phyloP scores from a whole-genome alignment of 2,113 vertebrate genomes.

The Salvator merianae region DNA sequence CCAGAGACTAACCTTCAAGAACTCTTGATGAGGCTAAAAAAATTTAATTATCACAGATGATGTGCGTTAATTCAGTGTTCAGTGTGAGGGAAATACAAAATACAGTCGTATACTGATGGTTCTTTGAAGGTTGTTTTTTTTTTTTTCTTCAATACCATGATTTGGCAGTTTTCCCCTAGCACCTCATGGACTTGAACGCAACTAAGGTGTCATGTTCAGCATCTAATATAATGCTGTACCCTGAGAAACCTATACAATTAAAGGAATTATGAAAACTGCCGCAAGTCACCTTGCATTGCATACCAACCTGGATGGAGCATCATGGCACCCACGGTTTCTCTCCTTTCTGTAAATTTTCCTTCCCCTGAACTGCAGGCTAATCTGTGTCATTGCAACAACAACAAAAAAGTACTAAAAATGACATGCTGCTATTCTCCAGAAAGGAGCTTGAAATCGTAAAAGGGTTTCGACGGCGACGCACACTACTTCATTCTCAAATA shows the following conservation, averaged over 20 bases:
- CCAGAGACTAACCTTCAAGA: constrained; percentile 35
- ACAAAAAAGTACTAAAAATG: neutral
- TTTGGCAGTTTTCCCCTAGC: constrained; percentile 71
- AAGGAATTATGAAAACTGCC: constrained; percentile 33
- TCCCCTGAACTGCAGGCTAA: neutral
- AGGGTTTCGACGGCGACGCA: neutral
- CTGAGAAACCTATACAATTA: constrained; percentile 67
- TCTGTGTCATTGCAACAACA: accelerated
- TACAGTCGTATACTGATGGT: constrained; percentile 36
- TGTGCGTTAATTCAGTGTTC: constrained; percentile 37
- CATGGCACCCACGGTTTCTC: constrained; percentile 43
- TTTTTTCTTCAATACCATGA: constrained; percentile 52
- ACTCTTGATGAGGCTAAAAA: constrained; percentile 31
- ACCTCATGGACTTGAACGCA: constrained; percentile 65
- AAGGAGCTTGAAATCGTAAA: neutral
- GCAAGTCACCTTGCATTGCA: constrained; percentile 24
- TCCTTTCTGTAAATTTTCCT: neutral
- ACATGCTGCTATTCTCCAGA: neutral
- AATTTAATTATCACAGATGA: constrained; percentile 35
- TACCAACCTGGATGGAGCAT: constrained; percentile 1
- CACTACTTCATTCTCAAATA: neutral
- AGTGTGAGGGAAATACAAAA: constrained; percentile 48
- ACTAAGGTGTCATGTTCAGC: constrained; percentile 54
- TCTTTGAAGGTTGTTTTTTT: constrained; percentile 38
- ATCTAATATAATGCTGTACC: constrained; percentile 60